A percentile compares a stretch with the other conserved stretches of the same genome.
Evolutionary conservation across 2,797 vertebrate species (phyloP).

Genomic region (Sebastes jordani): DNA sequence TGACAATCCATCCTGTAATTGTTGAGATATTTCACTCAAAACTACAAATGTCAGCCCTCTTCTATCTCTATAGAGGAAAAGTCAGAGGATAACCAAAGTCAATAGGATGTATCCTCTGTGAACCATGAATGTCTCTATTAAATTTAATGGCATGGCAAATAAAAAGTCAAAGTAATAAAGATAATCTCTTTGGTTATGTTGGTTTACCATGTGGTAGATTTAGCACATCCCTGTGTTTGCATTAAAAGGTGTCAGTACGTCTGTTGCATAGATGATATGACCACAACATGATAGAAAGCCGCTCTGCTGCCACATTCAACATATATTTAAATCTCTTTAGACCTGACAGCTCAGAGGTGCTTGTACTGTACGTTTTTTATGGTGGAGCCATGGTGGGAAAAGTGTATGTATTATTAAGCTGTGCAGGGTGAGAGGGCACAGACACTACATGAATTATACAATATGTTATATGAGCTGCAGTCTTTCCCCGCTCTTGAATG

Average conservation of each 20-base stretch:
- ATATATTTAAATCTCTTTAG: conserved; percentile 10
- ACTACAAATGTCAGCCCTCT: not conserved
- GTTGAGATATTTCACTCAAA: not conserved
- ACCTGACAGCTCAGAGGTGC: not conserved
- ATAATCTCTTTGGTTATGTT: not conserved
- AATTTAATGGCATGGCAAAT: no score
- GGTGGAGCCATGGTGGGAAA: not conserved
- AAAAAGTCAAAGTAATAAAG: not conserved
- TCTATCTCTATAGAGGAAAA: not conserved
- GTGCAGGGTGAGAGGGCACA: conserved; percentile 50
- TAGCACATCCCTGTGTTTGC: not conserved
- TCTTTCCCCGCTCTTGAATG: conserved; percentile 21
- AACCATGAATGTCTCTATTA: not conserved
- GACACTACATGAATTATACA: conserved; percentile 68
- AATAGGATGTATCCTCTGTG: not conserved
- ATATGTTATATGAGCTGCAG: conserved; percentile 46
- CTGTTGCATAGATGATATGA: not conserved
- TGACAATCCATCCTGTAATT: no score
- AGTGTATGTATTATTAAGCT: conserved; percentile 62
- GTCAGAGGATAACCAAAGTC: not conserved
- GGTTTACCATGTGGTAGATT: not conserved
- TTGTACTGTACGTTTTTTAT: not conserved
- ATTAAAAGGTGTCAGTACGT: not conserved
- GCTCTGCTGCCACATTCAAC: not conserved
- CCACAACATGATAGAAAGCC: not conserved